phyloP scores from a whole-genome alignment of 2,888 invertebrate species.

The Zhuqinia jingwanae region DNA sequence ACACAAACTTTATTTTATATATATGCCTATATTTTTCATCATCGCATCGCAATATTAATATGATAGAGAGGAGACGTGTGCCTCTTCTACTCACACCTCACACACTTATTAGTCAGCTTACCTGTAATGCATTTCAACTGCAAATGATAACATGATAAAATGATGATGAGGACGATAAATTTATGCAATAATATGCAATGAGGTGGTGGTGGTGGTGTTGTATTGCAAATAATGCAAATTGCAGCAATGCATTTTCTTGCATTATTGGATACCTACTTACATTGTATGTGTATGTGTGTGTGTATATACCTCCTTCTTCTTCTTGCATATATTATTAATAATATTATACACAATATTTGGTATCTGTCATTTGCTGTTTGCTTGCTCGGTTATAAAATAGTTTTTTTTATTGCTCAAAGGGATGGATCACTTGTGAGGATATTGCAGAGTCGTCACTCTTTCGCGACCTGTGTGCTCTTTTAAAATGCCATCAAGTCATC shows the following conservation, averaged over 20 bases:
- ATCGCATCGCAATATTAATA: not conserved
- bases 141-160: not conserved
- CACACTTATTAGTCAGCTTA: not conserved
- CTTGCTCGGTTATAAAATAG: not conserved
- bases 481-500: conserved; percentile 17
- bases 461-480: not conserved
- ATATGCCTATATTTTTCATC: not conserved
- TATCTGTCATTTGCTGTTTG: too few species aligned
- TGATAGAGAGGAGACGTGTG: not conserved
- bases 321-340: too few species aligned
- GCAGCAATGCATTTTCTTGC: conserved; percentile 39
- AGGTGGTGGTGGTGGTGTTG: not conserved
- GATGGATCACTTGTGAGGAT: conserved; percentile 11
- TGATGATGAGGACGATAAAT: conserved; percentile 13
- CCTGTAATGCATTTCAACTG: conserved; percentile 9
- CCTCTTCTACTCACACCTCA: conserved; percentile 3
- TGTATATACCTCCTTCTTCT: not conserved
- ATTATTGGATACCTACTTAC: not conserved
- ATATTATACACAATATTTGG: too few species aligned
- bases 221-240: too few species aligned
- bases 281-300: not conserved
- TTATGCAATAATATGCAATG: conserved; percentile 42
- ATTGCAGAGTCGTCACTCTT: conserved; percentile 2
- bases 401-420: not conserved
- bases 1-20: not conserved